phyloP scores from a whole-genome alignment of 2,797 vertebrate genomes.

The Momotus momota region DNA sequence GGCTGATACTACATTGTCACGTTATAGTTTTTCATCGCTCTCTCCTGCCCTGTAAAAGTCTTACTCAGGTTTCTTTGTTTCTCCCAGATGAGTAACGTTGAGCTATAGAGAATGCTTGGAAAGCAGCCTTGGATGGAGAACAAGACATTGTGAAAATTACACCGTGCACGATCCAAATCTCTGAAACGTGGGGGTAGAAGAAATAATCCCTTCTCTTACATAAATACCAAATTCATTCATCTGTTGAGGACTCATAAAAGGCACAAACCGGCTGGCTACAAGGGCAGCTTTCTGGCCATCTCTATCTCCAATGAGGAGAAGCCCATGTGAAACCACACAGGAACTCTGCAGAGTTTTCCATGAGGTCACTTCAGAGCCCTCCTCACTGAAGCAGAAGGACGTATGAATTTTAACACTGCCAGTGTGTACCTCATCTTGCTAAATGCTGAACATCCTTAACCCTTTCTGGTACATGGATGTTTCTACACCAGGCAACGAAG shows the following conservation, averaged over 20 bases:
- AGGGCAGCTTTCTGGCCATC: not conserved
- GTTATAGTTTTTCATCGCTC: constrained; percentile 47
- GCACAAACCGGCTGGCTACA: not conserved
- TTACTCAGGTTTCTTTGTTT: constrained; percentile 51
- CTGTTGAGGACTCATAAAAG: constrained; percentile 32
- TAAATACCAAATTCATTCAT: constrained; percentile 41
- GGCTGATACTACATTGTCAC: constrained; percentile 25
- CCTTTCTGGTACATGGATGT: not conserved
- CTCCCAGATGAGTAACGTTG: constrained; percentile 41
- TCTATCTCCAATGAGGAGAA: not conserved
- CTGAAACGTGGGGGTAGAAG: constrained; percentile 23
- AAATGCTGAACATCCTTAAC: not conserved
- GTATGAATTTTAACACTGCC: not conserved
- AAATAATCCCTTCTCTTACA: constrained; percentile 27
- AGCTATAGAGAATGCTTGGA: constrained; percentile 34
- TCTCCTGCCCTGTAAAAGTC: constrained; percentile 37
- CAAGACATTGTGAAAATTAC: constrained; percentile 27
- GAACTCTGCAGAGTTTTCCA: constrained; percentile 19
- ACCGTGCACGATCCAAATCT: constrained; percentile 32
- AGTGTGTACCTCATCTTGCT: not conserved
- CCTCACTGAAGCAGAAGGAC: not conserved
- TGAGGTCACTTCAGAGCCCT: not conserved
- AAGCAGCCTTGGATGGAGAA: constrained; percentile 52
- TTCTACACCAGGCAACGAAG: not conserved
- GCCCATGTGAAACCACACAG: not conserved